phyloP scores from a whole-genome alignment of 2,113 vertebrate genomes.

The Eudorcas thomsonii region DNA sequence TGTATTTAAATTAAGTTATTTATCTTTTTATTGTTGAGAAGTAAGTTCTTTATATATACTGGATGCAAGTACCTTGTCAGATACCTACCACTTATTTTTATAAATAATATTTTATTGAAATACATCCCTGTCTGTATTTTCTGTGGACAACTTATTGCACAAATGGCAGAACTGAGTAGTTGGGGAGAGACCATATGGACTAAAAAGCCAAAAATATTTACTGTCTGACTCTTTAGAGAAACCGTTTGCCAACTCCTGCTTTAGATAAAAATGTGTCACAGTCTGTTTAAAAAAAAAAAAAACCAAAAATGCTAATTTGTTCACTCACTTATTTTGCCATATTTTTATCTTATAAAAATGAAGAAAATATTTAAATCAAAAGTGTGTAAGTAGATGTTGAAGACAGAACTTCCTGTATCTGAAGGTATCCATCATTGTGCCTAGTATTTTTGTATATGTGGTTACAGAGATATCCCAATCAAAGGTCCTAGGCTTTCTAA shows the following conservation, averaged over 20 bases:
- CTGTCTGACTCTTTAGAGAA: neutral
- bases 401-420: conserved; percentile 46
- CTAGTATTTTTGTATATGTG: conserved; percentile 67
- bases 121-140: neutral
- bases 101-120: neutral
- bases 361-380: conserved; percentile 22
- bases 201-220: neutral
- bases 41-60: neutral
- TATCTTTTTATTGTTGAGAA: neutral
- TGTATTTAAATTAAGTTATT: neutral
- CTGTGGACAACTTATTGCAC: neutral
- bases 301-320: neutral
- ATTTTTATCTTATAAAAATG: neutral
- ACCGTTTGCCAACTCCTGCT: neutral
- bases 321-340: neutral
- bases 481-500: conserved; percentile 72
- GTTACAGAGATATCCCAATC: conserved; percentile 69
- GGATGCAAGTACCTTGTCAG: neutral
- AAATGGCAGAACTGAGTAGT: neutral
- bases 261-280: neutral
- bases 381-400: neutral
- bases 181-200: neutral
- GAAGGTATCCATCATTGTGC: conserved; percentile 34
- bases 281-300: neutral
- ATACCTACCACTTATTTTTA: neutral